Evolutionary conservation across 2,888 invertebrate species (phyloP), one percentile per base, ranked within the genome.

Genomic region (Cheiracanthium punctorium): DNA sequence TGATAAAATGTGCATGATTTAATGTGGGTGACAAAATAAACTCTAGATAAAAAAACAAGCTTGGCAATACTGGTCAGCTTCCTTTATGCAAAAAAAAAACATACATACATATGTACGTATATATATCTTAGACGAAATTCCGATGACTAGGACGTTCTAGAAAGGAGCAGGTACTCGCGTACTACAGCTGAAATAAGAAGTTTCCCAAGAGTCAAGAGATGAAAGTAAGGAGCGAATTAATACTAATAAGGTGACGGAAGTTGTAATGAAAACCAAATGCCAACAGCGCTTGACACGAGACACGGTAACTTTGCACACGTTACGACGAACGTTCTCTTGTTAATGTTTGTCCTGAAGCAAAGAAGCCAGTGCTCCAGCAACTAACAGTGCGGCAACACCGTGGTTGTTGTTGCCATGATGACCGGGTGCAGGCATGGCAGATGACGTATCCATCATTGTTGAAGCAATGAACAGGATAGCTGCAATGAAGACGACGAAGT

Each of bases 301-400:
- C 14, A 58, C 20, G 20, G 12, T 12, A 58, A 24, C 64, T 32
- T 17, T 33, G 32, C 4, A 30, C 1, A 17, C 7, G 30, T 37
- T 20, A 33, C 24, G n/a, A n/a, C 33, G n/a, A 20, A 58, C 58
- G 20, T 58, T 58, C 37, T 20, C 37, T 10, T n/a, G n/a, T 30
- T 67, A 67, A 30, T 58, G 52, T 7, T 82, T 37, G 28, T 79
- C 72, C 33, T 79, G 84, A 17, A 84, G 73, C 58, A 84, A 43
- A 8, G 84, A 79, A 24, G 84, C 84, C 10, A 84, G 77, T 1
- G 84, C 84, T 17, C 84, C 84, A 10, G 84, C 84, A 14, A 84
- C 84, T 30, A 84, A 32, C 12, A 84, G 52, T 12, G 84, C 84
- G 17, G 79, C 84, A n/a, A 84, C 70, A 1, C 74, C 84, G n/a